Base-by-base conservation (phyloP, 2,113 vertebrate species). In the Phasianus colchicus region DNA sequence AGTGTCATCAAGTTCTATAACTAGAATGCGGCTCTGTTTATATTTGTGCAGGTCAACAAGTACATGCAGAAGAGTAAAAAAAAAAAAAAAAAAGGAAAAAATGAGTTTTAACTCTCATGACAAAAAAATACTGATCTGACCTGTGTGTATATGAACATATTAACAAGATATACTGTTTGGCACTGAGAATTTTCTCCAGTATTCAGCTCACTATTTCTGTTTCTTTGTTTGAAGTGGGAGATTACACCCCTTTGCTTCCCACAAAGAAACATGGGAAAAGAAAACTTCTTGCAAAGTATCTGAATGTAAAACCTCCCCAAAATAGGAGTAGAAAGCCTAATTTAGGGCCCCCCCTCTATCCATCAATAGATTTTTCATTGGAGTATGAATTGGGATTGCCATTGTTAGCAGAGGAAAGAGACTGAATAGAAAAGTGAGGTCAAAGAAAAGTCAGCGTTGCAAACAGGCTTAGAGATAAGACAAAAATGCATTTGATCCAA, bases 401-500 rank as follows among this genome's bases (percentile, higher is more conserved):
- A 81, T 64, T 74, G 55, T 70, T 74, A 85, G 64, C 60, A 81
- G 65, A 88, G 65, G 55, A 85, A 63, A 89, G 64, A 89, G 71
- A 89, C 22, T 74, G 70, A 94, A 88, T 69, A 84, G 84, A 91
- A 43, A 92, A 89, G 50, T 67, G 83, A 95, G 88, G 92, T 88
- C 50, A 27, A 52, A 52, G 50, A 52, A 52, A 52, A 27, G 6
- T 82, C 81, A 84, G 82, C 82, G 63, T 11, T 82, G 50, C 76
- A 85, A 30, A 78, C 30, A 11, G 15, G 40, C 71, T 90, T 77
- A 74, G 34, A 87, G 50, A 73, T 36, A 24, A 50, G 81, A 70
- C 91, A 48, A 87, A 73, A 48, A 29, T 15, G n/a, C 42, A 82
- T 16, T 57, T 79, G 17, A 70, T 57, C 86, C 82, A 92, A 77